Conservation (phyloP, 2,797 vertebrate genomes). For the Naso thynnoides region DNA sequence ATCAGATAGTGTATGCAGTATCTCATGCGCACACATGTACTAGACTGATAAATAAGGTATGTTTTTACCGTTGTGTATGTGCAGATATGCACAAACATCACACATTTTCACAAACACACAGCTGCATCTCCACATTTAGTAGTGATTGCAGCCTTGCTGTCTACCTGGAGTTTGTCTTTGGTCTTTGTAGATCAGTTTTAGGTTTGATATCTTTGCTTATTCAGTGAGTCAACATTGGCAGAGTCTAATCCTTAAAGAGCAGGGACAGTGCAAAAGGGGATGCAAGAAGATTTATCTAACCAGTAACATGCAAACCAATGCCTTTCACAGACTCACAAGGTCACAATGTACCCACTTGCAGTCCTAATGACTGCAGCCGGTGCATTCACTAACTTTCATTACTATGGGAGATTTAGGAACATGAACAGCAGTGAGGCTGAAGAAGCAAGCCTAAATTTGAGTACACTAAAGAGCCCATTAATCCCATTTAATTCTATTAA, state of each 20-base stretch:
- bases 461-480: slow-evolving; percentile 81
- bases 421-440: slow-evolving; percentile 61
- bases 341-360: slow-evolving; percentile 62
- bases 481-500: slow-evolving; percentile 85
- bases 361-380: slow-evolving; percentile 59
- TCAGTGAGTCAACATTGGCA: slow-evolving; percentile 33
- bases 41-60: slow-evolving; percentile 39
- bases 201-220: slow-evolving; percentile 37
- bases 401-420: slow-evolving; percentile 74
- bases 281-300: slow-evolving; percentile 49
- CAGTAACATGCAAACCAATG: slow-evolving; percentile 62
- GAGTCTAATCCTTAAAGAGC: slow-evolving; percentile 52
- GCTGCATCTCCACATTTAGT: slow-evolving; percentile 35
- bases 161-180: slow-evolving; percentile 18
- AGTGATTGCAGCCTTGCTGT: slow-evolving; percentile 25
- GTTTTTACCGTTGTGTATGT: slow-evolving; percentile 25
- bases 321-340: slow-evolving; percentile 66
- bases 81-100: slow-evolving; percentile 28
- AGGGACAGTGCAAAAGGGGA: slow-evolving; percentile 30
- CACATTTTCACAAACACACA: slow-evolving; percentile 6
- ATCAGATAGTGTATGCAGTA: slow-evolving; percentile 39
- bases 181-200: slow-evolving; percentile 25
- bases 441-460: slow-evolving; percentile 65
- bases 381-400: slow-evolving; percentile 71
- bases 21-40: slow-evolving; percentile 16